These are phyloP conservation scores for Trichogramma pretiosum DNA, from an alignment of 1,140 invertebrate genomes.

Conservation along the genomic window DNA sequence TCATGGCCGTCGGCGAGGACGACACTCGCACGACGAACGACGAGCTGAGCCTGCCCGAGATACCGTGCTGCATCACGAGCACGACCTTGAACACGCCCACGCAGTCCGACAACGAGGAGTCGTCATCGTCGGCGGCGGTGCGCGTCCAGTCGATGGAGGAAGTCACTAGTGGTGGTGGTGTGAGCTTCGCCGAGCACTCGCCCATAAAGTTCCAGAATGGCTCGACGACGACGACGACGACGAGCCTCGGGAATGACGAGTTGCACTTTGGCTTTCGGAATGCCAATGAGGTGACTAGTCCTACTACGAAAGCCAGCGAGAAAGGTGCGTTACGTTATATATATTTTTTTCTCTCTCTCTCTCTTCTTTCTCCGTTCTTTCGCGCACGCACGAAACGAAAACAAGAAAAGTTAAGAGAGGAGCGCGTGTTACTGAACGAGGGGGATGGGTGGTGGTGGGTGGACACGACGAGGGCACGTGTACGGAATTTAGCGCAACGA, in stretches of 20 bases:
- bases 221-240: slow-evolving; percentile 23
- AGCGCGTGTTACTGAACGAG: too few relatives aligned
- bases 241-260: slow-evolving; percentile 21
- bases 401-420: too few relatives aligned
- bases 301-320: not conserved
- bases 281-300: slow-evolving; percentile 10
- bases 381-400: too few relatives aligned
- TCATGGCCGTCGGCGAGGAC: slow-evolving; percentile 20
- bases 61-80: slow-evolving; percentile 37
- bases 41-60: slow-evolving; percentile 40
- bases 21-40: slow-evolving; percentile 38
- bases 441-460: too few relatives aligned
- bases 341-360: too few relatives aligned
- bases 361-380: too few relatives aligned
- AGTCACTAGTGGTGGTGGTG: slow-evolving; percentile 38
- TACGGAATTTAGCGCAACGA: too few relatives aligned
- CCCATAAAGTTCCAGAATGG: slow-evolving; percentile 26
- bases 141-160: slow-evolving; percentile 36
- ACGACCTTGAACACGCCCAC: slow-evolving; percentile 42
- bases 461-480: too few relatives aligned
- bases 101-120: slow-evolving; percentile 41
- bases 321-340: slow-evolving; percentile 4
- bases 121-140: slow-evolving; percentile 27
- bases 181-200: slow-evolving; percentile 41
- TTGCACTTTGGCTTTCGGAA: slow-evolving; percentile 31